A percentile compares a stretch with the other conserved stretches of the same genome.
phyloP scores from a whole-genome alignment of 2,797 vertebrate species.

The Coregonus sp. region DNA sequence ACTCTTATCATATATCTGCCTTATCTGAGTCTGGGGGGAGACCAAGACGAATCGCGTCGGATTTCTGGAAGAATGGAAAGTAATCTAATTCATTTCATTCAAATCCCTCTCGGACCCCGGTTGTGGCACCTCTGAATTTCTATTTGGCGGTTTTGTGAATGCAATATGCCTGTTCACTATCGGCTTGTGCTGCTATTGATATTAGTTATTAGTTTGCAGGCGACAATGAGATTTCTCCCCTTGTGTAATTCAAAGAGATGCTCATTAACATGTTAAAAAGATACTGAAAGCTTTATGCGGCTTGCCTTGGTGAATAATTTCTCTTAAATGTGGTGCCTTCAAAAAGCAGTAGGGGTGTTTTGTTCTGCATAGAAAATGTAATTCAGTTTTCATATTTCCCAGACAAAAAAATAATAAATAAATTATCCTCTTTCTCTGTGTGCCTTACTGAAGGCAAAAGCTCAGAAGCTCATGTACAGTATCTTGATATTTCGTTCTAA shows the following conservation, averaged over 20 bases:
- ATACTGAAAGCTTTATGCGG: constrained; percentile 28
- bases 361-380: constrained; percentile 30
- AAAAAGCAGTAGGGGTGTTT: constrained; percentile 40
- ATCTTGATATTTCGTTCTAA: constrained; percentile 31
- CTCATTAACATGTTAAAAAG: constrained; percentile 46
- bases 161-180: constrained; percentile 31
- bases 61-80: constrained; percentile 52
- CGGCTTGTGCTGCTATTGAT: constrained; percentile 29
- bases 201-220: constrained; percentile 47
- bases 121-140: constrained; percentile 42
- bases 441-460: constrained; percentile 31
- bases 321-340: constrained; percentile 30
- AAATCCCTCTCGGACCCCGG: constrained; percentile 54
- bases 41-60: constrained; percentile 51
- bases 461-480: constrained; percentile 33
- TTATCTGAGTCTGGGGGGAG: constrained; percentile 36
- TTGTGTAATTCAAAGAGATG: constrained; percentile 37
- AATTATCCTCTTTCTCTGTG: constrained; percentile 18
- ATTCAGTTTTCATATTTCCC: constrained; percentile 27
- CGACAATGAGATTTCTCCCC: constrained; percentile 40
- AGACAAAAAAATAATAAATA: constrained; percentile 1
- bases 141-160: constrained; percentile 40
- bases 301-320: constrained; percentile 36
- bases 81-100: constrained; percentile 67
- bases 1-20: constrained; percentile 62